phyloP scores from a whole-genome alignment of 2,797 vertebrate species.

The Acomys russatus region DNA sequence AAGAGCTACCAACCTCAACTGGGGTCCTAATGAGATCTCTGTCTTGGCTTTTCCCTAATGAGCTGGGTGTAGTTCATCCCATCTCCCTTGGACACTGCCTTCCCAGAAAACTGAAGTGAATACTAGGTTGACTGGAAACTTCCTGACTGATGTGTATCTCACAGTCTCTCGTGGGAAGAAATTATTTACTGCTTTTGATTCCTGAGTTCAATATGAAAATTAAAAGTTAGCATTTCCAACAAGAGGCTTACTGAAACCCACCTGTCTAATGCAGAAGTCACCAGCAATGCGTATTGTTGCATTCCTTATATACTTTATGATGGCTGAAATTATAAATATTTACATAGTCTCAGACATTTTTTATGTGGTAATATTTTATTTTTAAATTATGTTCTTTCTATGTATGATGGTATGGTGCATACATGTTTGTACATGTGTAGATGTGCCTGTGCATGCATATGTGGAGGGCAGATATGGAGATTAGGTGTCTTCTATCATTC shows the following conservation, averaged over 20 bases:
- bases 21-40: neutral
- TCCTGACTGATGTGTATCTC: neutral
- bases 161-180: neutral
- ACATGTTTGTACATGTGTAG: neutral
- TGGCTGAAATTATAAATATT: conserved; percentile 2
- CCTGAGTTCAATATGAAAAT: neutral
- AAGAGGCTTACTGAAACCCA: neutral
- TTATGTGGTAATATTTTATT: neutral
- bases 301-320: neutral
- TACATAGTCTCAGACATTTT: neutral
- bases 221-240: neutral
- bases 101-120: neutral
- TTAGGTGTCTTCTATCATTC: neutral
- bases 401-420: neutral
- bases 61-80: neutral
- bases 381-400: neutral
- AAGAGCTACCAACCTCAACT: neutral
- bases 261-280: neutral
- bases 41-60: neutral
- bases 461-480: neutral
- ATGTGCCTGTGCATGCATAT: no score
- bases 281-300: neutral
- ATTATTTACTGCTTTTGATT: conserved; percentile 27
- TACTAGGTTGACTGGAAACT: neutral
- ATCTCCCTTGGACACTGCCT: neutral